Evolutionary conservation across 2,888 invertebrate genomes (phyloP).

Genomic region (Euplexia lucipara): DNA sequence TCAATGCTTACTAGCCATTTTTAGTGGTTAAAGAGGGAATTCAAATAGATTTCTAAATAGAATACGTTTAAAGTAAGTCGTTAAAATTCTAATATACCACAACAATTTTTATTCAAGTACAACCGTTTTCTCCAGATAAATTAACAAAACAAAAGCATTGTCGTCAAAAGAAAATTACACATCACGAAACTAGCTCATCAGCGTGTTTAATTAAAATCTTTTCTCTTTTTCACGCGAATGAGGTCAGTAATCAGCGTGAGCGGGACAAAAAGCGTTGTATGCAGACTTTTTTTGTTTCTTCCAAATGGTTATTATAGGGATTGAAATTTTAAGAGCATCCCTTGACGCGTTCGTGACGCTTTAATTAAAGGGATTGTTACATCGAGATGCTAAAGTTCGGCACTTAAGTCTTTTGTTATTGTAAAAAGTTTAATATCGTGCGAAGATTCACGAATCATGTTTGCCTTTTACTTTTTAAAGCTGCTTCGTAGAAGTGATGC

Average conservation of each 20-base stretch:
- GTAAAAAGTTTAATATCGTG: constrained; percentile 71
- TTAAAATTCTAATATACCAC: constrained; percentile 49
- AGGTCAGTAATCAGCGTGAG: constrained; percentile 62
- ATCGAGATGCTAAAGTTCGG: constrained; percentile 69
- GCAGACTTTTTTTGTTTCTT: constrained; percentile 70
- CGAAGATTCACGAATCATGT: constrained; percentile 64
- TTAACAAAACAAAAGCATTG: constrained; percentile 64
- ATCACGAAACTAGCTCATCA: constrained; percentile 70
- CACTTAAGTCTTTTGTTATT: constrained; percentile 70
- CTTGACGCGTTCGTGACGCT: constrained; percentile 68
- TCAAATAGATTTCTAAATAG: neutral
- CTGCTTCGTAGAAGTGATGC: constrained; percentile 54
- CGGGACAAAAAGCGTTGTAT: constrained; percentile 61
- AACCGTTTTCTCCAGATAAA: constrained; percentile 53
- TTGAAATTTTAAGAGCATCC: constrained; percentile 70
- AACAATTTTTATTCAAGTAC: constrained; percentile 41
- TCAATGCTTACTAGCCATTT: neutral
- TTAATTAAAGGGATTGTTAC: constrained; percentile 74
- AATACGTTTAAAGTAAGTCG: constrained; percentile 41
- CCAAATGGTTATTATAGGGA: constrained; percentile 69
- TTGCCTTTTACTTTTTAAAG: constrained; percentile 62
- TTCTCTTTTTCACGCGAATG: constrained; percentile 64
- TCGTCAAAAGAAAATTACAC: constrained; percentile 73
- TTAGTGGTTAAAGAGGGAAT: neutral
- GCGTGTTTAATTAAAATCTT: constrained; percentile 73